Conservation (phyloP, 2,888 invertebrate species). For the Aphodius granarius region DNA sequence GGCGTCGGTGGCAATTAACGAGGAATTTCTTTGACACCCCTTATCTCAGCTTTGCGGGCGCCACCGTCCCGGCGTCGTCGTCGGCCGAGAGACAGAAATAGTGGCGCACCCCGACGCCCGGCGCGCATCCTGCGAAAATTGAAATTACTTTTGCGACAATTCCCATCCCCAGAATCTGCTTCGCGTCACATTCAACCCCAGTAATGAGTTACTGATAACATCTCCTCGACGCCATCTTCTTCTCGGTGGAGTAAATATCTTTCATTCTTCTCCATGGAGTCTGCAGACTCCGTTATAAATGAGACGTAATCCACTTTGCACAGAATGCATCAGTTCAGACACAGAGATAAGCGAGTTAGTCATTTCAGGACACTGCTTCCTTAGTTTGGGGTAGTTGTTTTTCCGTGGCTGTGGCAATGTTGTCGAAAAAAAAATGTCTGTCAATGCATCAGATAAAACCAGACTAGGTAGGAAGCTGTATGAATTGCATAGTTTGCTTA, state of each 20-base stretch:
- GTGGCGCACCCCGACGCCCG: slow-evolving; percentile 13
- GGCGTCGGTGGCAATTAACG: neutral
- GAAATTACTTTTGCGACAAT: slow-evolving; percentile 1
- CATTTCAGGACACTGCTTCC: neutral
- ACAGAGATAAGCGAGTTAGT: neutral
- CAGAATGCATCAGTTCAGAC: neutral
- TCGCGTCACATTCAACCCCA: slow-evolving; percentile 2
- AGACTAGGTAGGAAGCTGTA: too few species aligned
- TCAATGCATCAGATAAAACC: too few species aligned
- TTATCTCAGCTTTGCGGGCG: neutral
- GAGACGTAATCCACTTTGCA: neutral
- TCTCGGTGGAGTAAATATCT: slow-evolving; percentile 13
- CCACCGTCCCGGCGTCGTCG: too few species aligned
- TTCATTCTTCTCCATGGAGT: slow-evolving; percentile 13
- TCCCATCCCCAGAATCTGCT: neutral
- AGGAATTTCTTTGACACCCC: neutral
- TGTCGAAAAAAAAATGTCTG: neutral
- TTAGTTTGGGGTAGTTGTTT: neutral
- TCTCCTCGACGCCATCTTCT: neutral
- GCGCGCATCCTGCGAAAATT: neutral
- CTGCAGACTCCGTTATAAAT: neutral
- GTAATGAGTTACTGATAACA: slow-evolving; percentile 12
- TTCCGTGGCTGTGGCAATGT: neutral
- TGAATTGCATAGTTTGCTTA: too few species aligned
- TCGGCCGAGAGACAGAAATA: neutral